Conservation (phyloP, 1,140 invertebrate species). For the Mycetomoellerius zeteki region DNA sequence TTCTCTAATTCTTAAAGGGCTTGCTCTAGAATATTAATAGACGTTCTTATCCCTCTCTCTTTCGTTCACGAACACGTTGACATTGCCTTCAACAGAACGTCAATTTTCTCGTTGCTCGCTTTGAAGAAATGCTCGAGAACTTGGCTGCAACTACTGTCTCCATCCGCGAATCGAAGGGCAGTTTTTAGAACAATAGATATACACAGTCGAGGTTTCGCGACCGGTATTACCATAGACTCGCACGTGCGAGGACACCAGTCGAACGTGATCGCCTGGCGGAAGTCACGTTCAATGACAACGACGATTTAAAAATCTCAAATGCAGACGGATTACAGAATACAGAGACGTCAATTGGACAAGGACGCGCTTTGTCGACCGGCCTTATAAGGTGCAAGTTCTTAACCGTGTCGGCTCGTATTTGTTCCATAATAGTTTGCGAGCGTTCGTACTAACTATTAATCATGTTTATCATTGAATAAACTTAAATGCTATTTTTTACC, state of each 20-base stretch:
- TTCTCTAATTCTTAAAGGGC: neutral
- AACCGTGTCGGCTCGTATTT: neutral
- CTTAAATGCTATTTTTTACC: neutral
- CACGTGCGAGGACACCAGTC: conserved; percentile 60
- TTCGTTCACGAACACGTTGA: neutral
- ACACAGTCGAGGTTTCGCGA: conserved; percentile 13
- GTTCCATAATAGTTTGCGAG: neutral
- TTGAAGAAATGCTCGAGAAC: neutral
- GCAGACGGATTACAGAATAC: conserved; percentile 34
- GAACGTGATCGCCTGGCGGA: conserved; percentile 67
- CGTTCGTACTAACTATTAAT: neutral
- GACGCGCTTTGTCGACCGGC: conserved; percentile 17
- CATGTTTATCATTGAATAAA: neutral
- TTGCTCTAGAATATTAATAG: neutral
- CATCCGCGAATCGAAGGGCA: conserved; percentile 33
- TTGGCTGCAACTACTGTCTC: neutral
- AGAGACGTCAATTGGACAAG: conserved; percentile 45
- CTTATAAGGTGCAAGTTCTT: conserved; percentile 17
- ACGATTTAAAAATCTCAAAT: conserved; percentile 64
- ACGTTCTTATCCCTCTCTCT: neutral
- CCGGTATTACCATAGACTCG: conserved; percentile 29
- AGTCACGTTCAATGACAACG: conserved; percentile 68
- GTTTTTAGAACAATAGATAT: conserved; percentile 46
- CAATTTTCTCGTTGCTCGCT: neutral
- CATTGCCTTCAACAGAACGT: neutral